Evolutionary conservation across 1,140 invertebrate genomes (phyloP).

Genomic region (Elymnias hypermnestra): DNA sequence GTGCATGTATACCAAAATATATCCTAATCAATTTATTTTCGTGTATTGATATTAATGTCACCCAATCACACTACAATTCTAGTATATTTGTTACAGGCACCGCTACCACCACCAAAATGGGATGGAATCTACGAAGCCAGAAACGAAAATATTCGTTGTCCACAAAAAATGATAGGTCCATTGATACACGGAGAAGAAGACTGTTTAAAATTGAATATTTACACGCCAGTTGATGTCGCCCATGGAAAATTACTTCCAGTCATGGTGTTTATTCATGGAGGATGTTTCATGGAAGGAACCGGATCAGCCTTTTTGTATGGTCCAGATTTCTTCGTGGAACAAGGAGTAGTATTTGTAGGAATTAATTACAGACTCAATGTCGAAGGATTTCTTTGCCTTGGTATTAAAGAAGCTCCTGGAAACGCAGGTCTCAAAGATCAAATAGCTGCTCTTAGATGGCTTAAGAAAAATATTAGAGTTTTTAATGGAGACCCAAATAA

Average conservation of each 20-base stretch:
- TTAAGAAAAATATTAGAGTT: constrained; percentile 73
- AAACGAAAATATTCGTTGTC: constrained; percentile 56
- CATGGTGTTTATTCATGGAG: constrained; percentile 82
- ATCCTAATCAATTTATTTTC: no score
- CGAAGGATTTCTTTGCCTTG: constrained; percentile 80
- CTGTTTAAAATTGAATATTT: constrained; percentile 90
- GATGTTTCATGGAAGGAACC: constrained; percentile 77
- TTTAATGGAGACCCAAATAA: constrained; percentile 71
- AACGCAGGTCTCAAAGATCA: constrained; percentile 79
- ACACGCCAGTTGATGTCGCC: constrained; percentile 76
- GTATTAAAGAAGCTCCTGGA: constrained; percentile 76
- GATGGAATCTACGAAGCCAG: constrained; percentile 68
- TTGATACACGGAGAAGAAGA: constrained; percentile 79
- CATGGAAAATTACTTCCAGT: constrained; percentile 67
- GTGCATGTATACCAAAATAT: no score
- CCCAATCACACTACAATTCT: no score
- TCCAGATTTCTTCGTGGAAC: constrained; percentile 79
- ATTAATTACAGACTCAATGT: constrained; percentile 82
- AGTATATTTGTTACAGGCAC: constrained; percentile 76
- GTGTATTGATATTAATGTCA: no score
- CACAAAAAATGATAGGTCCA: constrained; percentile 41
- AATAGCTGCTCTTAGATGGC: constrained; percentile 76
- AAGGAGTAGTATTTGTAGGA: constrained; percentile 81
- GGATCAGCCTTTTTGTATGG: constrained; percentile 74
- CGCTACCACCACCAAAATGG: constrained; percentile 70